Evolutionary conservation across 2,888 invertebrate genomes (phyloP), one percentile per base, ranked within the genome.

Genomic region (Andricus curvator): DNA sequence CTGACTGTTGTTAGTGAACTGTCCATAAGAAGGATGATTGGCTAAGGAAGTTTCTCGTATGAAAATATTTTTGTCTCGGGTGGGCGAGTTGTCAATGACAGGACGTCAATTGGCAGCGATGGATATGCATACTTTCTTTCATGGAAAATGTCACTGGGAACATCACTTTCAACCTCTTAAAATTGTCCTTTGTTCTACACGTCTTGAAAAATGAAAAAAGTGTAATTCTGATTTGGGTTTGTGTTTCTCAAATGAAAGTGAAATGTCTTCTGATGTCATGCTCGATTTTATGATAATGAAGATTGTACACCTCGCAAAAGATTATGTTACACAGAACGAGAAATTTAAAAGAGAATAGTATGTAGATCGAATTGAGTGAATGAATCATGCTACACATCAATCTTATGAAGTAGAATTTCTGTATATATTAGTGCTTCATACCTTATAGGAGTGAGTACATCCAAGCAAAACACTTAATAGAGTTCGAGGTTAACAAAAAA

Each of bases 1-100:
- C 74, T 56, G 51, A 56, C 74, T 74, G 51, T 74, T 56, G 51
- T 74, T 56, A 33, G 33, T 74, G 33, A 74, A 56, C 74, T 51
- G 74, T 74, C 33, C 74, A 51, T 74, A 51, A 74, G 48, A 74
- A 74, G 51, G 15, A 56, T 74, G 51, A 74, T 56, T 74, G 29
- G 51, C 51, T 29, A 4, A 51, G 29, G 48, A 74, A 56, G n/a
- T 37, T 6, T 68, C 67, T 44, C 41, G 41, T 44, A 68, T 48
- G 29, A 74, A 29, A 74, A 56, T 74, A 56, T 74, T 56, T 56
- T n/a, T 56, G 20, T 74, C 13, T 48, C 29, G 5, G n/a, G 51
- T 56, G 74, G 56, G 51, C 74, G 56, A 56, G 56, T 41, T 48
- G 17, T 68, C 48, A 68, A 68, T 74, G 74, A 74, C n/a, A 67